Conservation (phyloP, 2,113 vertebrate species). For the Colius striatus region DNA sequence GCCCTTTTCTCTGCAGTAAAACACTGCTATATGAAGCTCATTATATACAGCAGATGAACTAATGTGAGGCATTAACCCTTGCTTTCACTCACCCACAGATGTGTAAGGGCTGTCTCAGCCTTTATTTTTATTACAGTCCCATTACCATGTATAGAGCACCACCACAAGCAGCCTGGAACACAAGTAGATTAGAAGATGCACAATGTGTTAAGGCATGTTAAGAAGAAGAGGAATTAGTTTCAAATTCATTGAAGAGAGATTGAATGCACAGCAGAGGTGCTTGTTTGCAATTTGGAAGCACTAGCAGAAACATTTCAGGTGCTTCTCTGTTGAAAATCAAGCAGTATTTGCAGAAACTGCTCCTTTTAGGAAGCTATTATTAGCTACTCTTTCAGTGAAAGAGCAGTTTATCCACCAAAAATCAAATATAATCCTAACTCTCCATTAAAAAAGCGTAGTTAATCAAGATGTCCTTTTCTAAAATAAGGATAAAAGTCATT, state of each 20-base stretch:
- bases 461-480: neutral
- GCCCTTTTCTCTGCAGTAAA: slow-evolving; percentile 23
- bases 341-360: neutral
- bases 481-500: neutral
- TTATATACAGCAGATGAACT: neutral
- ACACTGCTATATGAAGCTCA: neutral
- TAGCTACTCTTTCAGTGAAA: neutral
- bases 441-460: neutral
- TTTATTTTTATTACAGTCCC: neutral
- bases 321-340: neutral
- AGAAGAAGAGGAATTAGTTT: neutral
- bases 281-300: neutral
- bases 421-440: neutral
- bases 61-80: neutral
- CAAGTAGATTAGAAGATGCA: neutral
- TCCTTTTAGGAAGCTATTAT: neutral
- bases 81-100: neutral
- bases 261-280: neutral
- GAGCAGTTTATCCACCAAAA: neutral
- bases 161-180: neutral
- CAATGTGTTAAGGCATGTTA: rapidly evolving
- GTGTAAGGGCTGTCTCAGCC: neutral
- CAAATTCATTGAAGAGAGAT: neutral
- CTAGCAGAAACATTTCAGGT: neutral
- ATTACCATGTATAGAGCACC: neutral